phyloP scores from a whole-genome alignment of 1,140 invertebrate genomes.

The Euwallacea similis region DNA sequence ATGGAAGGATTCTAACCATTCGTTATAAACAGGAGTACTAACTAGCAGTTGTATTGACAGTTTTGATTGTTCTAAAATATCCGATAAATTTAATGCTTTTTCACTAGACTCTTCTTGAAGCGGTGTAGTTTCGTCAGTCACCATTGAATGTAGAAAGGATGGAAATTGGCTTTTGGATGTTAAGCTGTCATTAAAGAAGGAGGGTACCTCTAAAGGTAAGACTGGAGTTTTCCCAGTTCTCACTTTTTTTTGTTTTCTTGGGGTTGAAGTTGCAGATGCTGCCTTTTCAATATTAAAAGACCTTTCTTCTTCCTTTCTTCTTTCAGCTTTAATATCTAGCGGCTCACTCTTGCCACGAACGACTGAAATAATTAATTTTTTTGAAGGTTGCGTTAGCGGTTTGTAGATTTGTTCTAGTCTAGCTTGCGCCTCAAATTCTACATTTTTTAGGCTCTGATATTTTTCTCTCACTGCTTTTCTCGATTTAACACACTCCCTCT shows the following conservation, averaged over 20 bases:
- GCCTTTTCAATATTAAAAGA: conserved; percentile 6
- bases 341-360: conserved; percentile 9
- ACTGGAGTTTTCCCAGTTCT: conserved; percentile 15
- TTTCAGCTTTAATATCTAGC: conserved; percentile 3
- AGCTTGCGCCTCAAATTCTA: not conserved
- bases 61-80: conserved; percentile 21
- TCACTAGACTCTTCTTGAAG: not conserved
- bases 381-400: not conserved
- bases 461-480: conserved; percentile 7
- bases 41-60: not conserved
- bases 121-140: conserved; percentile 16
- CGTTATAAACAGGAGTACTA: conserved; percentile 12
- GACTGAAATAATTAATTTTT: conserved; percentile 14
- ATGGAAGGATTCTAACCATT: conserved; percentile 16
- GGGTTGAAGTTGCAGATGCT: conserved; percentile 3
- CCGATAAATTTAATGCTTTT: conserved; percentile 3
- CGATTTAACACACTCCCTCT: conserved; percentile 4
- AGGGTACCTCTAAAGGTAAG: conserved; percentile 9
- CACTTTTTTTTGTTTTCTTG: conserved; percentile 3
- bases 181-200: conserved; percentile 8
- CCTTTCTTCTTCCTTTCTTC: not conserved
- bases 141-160: conserved; percentile 1
- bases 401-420: not conserved
- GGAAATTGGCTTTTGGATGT: not conserved
- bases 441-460: conserved; percentile 8